Evolutionary conservation across 1,140 invertebrate genomes (phyloP), one percentile per base, ranked within the genome.

Genomic region (Rhyacophila brunnea): DNA sequence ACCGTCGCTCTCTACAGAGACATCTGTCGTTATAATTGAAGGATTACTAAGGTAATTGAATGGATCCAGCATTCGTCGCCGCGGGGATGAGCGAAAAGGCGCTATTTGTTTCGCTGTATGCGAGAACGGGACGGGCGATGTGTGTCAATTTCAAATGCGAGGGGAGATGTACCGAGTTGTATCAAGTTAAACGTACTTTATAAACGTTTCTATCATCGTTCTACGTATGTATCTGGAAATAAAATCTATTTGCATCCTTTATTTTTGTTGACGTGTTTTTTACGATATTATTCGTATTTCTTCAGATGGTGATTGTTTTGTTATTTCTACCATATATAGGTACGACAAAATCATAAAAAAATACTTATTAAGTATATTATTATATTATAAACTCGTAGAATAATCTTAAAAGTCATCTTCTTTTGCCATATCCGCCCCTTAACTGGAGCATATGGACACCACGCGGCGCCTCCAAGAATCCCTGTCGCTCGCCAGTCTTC

Each of bases 1-100:
- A 28, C 4, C 32, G 23, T 15, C 53, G 43, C 62, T 64, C 57
- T 60, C 58, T 60, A 34, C 57, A 52, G 62, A 64, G 62, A 64
- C 62, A 64, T 64, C 62, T 64, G 62, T 64, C 62, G 58, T 64
- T 64, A 64, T 64, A 64, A 64, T 64, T 64, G 62, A 64, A 51
- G 62, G 62, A 64, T 64, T 64, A 64, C 62, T 51, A 49, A 60
- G 62, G 62, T 64, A 64, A 64, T 64, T 64, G 62, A 64, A 64
- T 64, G 62, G 58, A 64, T 57, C 46, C 50, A 35, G 51, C 42
- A 52, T 10, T 28, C 17, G 9, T 46, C 42, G 17, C 40, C 40
- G 17, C 34, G 17, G 18, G 36, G 48, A 44, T 13, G 50, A 55
- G 52, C 17, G 51, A 15, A 32, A 42, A n/a, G 36, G 20, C 7